Evolutionary conservation across 1,140 invertebrate genomes (phyloP).

Genomic region (Helicoverpa zea): DNA sequence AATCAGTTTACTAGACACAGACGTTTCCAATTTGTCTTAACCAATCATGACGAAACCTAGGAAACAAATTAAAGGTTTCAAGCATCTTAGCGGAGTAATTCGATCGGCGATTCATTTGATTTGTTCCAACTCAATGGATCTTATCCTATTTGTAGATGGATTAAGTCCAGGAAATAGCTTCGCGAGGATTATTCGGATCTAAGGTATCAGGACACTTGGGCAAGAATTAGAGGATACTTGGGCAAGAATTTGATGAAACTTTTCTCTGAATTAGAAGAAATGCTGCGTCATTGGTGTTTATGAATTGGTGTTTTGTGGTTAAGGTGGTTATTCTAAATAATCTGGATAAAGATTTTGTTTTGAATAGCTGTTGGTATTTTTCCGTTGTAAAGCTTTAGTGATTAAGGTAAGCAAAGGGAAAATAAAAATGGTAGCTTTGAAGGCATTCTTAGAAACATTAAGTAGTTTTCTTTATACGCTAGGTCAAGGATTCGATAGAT

Average conservation of each 20-base stretch:
- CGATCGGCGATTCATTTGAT: slow-evolving; percentile 43
- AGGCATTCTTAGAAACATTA: too few species aligned
- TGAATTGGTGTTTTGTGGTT: neutral
- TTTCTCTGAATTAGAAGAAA: slow-evolving; percentile 19
- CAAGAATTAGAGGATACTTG: slow-evolving; percentile 6
- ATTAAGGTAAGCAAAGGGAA: too few species aligned
- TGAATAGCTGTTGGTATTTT: neutral
- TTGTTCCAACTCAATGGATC: slow-evolving; percentile 37
- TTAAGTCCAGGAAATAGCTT: slow-evolving; percentile 25
- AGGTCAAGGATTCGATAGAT: too few species aligned
- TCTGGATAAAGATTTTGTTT: neutral
- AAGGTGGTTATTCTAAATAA: neutral
- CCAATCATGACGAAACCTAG: slow-evolving; percentile 35
- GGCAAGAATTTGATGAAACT: slow-evolving; percentile 10
- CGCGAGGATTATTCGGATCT: slow-evolving; percentile 32
- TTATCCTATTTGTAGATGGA: slow-evolving; percentile 48
- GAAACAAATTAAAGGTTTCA: slow-evolving; percentile 48
- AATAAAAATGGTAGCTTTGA: too few species aligned
- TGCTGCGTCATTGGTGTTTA: neutral
- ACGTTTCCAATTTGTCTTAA: slow-evolving; percentile 29
- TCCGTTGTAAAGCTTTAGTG: too few species aligned
- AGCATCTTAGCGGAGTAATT: slow-evolving; percentile 46
- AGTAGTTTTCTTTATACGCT: too few species aligned
- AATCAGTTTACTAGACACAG: slow-evolving; percentile 5
- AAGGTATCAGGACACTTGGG: slow-evolving; percentile 37